A percentile compares a stretch with the other conserved stretches of the same genome.
Evolutionary conservation across 1,140 invertebrate species (phyloP).

Genomic region (Pygmarrhopalites habei): DNA sequence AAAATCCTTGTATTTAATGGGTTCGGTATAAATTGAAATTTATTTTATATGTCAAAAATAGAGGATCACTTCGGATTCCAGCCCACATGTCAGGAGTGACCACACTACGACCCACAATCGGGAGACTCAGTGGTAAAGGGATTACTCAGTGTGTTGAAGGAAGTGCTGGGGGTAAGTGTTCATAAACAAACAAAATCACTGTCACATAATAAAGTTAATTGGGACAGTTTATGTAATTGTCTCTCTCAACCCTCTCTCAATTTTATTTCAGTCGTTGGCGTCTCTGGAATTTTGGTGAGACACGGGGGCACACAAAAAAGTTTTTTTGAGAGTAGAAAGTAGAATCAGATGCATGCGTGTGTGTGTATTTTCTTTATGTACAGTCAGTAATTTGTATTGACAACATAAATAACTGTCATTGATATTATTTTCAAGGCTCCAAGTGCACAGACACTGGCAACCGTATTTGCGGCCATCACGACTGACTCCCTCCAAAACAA

Average conservation of each 20-base stretch:
- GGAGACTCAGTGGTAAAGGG: conserved; percentile 32
- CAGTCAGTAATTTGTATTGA: too few relatives aligned
- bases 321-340: too few relatives aligned
- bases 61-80: conserved; percentile 57
- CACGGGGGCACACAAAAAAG: too few relatives aligned
- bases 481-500: conserved; percentile 28
- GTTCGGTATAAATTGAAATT: too few relatives aligned
- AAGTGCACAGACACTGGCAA: conserved; percentile 22
- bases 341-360: too few relatives aligned
- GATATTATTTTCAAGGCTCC: too few relatives aligned
- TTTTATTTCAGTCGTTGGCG: conserved; percentile 20
- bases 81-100: conserved; percentile 55
- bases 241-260: too few relatives aligned
- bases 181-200: not conserved
- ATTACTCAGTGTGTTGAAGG: not conserved
- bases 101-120: conserved; percentile 46
- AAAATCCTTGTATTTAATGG: too few relatives aligned
- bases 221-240: not conserved
- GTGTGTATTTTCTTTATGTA: too few relatives aligned
- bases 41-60: too few relatives aligned
- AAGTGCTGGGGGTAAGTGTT: not conserved
- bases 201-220: not conserved
- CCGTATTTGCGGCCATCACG: conserved; percentile 24
- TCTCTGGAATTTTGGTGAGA: conserved; percentile 37
- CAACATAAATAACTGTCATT: too few relatives aligned